Conservation (phyloP, 2,888 invertebrate species). For the Drosophila quinaria region DNA sequence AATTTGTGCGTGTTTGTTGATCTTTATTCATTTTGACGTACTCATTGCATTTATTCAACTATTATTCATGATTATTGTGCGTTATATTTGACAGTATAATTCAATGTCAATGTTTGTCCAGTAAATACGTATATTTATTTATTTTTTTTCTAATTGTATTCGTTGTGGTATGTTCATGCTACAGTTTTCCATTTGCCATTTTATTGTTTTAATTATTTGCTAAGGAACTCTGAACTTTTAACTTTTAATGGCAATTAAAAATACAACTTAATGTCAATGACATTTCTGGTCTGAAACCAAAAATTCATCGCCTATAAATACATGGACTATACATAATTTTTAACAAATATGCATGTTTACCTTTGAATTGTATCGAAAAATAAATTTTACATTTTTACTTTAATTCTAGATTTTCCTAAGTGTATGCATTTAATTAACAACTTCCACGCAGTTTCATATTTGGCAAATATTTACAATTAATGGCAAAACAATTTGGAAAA, state of each 20-base stretch:
- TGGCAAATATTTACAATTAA: no score
- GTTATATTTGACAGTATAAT: conserved; percentile 58
- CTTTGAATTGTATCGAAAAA: background rate
- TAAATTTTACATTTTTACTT: no score
- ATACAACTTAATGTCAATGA: conserved; percentile 6
- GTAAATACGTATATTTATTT: conserved; percentile 8
- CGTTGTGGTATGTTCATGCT: background rate
- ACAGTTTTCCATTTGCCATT: background rate
- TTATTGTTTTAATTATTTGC: conserved; percentile 25
- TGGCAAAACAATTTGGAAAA: no score
- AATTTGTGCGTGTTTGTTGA: conserved; percentile 48
- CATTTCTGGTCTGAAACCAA: conserved; percentile 4
- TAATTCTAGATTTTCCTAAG: no score
- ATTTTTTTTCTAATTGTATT: background rate
- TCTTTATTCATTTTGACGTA: conserved; percentile 45
- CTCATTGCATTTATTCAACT: conserved; percentile 37
- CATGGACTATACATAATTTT: background rate
- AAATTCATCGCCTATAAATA: conserved; percentile 7
- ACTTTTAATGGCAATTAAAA: conserved; percentile 22
- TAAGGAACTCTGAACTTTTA: conserved; percentile 20
- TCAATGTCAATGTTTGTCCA: conserved; percentile 74
- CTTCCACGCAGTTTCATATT: no score
- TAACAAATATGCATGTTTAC: background rate
- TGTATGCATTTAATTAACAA: no score
- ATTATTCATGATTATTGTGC: conserved; percentile 46